phyloP scores from a whole-genome alignment of 2,888 invertebrate species.

The Octonoba sinensis region DNA sequence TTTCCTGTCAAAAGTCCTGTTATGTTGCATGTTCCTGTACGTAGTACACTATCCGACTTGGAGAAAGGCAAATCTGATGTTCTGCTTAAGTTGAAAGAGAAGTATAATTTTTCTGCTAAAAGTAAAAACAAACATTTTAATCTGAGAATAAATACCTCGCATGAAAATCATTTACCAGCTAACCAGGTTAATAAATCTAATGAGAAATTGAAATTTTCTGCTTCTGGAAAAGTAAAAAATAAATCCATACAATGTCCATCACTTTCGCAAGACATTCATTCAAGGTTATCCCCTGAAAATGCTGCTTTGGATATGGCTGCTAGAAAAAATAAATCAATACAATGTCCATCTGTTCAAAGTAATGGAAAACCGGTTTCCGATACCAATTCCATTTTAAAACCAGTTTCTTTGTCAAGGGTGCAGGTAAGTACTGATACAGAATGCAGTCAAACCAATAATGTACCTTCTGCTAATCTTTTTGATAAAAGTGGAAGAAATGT shows the following conservation, averaged over 20 bases:
- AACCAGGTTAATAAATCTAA: not conserved
- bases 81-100: conserved; percentile 26
- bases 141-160: too few species aligned
- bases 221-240: not conserved
- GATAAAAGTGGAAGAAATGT: not conserved
- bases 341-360: conserved; percentile 4
- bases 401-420: not conserved
- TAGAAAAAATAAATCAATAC: conserved; percentile 6
- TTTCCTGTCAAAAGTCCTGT: conserved; percentile 44
- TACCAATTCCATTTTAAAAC: not conserved
- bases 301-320: not conserved
- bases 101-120: conserved; percentile 13
- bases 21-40: conserved; percentile 30
- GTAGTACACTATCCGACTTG: conserved; percentile 33
- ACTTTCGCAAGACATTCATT: not conserved
- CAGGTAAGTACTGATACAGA: too few species aligned
- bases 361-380: not conserved
- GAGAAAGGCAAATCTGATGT: not conserved
- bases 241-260: conserved; percentile 11
- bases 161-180: not conserved
- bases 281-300: not conserved
- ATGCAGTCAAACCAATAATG: too few species aligned
- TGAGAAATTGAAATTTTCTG: not conserved
- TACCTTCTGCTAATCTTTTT: too few species aligned
- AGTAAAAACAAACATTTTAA: not conserved